Conservation (phyloP, 2,888 invertebrate genomes). For the Aphidius colemani region DNA sequence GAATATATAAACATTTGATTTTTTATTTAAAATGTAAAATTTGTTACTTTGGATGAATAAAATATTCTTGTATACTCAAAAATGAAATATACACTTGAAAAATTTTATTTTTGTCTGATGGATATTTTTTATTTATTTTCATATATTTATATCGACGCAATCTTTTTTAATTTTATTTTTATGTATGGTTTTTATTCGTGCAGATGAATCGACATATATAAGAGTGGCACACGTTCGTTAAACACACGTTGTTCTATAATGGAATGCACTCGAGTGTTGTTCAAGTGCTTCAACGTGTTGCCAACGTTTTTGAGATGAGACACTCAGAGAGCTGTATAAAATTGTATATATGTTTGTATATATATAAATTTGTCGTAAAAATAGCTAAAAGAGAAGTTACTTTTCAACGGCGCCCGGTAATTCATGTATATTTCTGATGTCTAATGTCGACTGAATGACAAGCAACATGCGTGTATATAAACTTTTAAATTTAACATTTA, state of each 20-base stretch:
- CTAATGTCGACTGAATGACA: neutral
- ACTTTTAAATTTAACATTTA: neutral
- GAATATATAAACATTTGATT: conserved; percentile 31
- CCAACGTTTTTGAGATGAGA: conserved; percentile 31
- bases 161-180: conserved; percentile 10
- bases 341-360: neutral
- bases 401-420: conserved; percentile 26
- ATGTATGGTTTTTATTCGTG: conserved; percentile 28
- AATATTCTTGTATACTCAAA: conserved; percentile 60
- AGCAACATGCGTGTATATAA: neutral
- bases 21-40: conserved; percentile 59
- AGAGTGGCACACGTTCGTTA: conserved; percentile 21
- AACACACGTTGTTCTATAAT: conserved; percentile 49
- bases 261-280: conserved; percentile 59
- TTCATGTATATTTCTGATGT: conserved; percentile 10
- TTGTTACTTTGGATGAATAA: conserved; percentile 61
- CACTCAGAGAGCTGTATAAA: too few species aligned
- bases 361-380: conserved; percentile 33
- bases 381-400: conserved; percentile 37
- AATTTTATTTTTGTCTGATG: neutral
- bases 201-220: neutral
- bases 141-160: neutral
- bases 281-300: conserved; percentile 60
- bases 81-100: neutral
- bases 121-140: neutral